phyloP scores from a whole-genome alignment of 2,113 vertebrate genomes.

The Istiophorus platypterus region DNA sequence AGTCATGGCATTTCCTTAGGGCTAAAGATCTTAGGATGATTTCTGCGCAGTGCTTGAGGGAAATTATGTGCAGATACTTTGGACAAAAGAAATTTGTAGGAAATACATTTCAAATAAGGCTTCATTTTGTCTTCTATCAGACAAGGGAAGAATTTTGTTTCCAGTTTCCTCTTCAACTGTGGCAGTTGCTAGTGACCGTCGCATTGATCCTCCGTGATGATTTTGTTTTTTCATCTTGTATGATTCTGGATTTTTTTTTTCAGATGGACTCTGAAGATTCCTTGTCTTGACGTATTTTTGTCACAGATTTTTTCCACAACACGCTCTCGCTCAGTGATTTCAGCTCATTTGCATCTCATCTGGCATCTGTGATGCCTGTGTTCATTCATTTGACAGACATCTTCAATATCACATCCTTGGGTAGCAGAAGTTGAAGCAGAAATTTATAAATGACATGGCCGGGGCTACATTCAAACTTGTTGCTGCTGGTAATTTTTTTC shows the following conservation, averaged over 20 bases:
- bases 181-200: background rate
- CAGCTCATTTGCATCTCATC: conserved; percentile 25
- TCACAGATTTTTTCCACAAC: background rate
- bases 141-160: conserved; percentile 25
- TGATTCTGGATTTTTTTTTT: background rate
- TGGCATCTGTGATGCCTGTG: background rate
- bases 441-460: background rate
- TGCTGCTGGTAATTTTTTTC: background rate
- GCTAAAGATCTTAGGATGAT: conserved; percentile 65
- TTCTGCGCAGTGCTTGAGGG: conserved; percentile 67
- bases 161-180: conserved; percentile 22
- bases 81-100: conserved; percentile 31
- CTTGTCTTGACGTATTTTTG: background rate
- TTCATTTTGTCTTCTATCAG: conserved; percentile 29
- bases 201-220: conserved; percentile 1
- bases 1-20: conserved; percentile 42
- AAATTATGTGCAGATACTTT: conserved; percentile 47
- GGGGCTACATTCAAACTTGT: background rate
- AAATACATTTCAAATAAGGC: conserved; percentile 28
- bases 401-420: conserved; percentile 7
- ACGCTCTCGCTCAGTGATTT: background rate
- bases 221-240: background rate
- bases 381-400: conserved; percentile 9
- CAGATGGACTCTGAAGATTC: background rate
- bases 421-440: background rate